phyloP scores from a whole-genome alignment of 2,888 invertebrate species.

The Ischnura elegans region DNA sequence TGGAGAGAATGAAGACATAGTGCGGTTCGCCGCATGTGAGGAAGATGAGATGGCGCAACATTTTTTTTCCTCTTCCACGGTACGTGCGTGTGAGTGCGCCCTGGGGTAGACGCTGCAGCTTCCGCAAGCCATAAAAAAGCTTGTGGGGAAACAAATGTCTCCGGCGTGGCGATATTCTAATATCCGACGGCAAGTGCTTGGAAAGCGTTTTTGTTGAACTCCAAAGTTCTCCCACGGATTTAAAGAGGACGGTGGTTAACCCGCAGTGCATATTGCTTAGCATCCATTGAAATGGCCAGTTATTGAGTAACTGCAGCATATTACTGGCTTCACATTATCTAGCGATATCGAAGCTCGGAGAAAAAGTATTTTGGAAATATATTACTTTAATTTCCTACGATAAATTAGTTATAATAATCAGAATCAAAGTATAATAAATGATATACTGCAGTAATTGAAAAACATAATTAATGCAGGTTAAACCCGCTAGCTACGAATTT shows the following conservation, averaged over 20 bases:
- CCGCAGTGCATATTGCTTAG: neutral
- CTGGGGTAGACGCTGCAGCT: neutral
- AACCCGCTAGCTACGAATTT: too few species aligned
- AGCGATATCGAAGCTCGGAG: too few species aligned
- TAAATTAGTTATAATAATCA: too few species aligned
- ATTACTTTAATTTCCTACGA: too few species aligned
- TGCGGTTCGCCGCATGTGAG: neutral
- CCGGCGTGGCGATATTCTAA: slow-evolving; percentile 10
- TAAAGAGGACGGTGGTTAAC: neutral
- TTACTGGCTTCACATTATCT: neutral
- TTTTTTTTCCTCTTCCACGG: neutral
- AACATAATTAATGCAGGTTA: too few species aligned
- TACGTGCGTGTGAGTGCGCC: neutral
- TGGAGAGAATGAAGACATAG: neutral
- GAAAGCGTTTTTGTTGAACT: slow-evolving; percentile 21
- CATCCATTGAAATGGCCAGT: neutral
- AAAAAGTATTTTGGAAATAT: too few species aligned
- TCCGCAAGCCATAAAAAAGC: slow-evolving; percentile 2
- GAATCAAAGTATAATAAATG: too few species aligned
- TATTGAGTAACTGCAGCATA: neutral
- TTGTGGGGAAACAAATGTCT: neutral
- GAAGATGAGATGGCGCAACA: slow-evolving; percentile 10
- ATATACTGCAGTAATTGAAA: too few species aligned
- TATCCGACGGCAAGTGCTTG: neutral
- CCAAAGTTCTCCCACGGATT: neutral